Evolutionary conservation across 2,113 vertebrate genomes (phyloP).

Genomic region (zebrafish (Danio rerio)): DNA sequence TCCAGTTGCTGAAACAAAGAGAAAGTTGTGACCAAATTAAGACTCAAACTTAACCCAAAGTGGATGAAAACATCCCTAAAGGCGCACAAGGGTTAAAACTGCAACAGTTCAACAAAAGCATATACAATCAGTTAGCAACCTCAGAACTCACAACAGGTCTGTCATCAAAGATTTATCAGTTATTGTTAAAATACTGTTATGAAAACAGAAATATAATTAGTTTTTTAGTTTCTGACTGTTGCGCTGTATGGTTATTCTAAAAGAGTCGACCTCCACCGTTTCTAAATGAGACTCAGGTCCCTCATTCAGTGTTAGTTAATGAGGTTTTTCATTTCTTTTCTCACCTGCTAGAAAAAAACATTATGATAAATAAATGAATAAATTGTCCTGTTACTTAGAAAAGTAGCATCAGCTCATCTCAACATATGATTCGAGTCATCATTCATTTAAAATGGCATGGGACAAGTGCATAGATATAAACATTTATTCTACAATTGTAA

Average conservation of each 20-base stretch:
- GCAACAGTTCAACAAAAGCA: too few relatives aligned
- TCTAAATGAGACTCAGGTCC: neutral
- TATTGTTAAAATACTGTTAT: too few relatives aligned
- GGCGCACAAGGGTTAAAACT: too few relatives aligned
- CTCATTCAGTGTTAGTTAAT: neutral
- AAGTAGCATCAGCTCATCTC: neutral
- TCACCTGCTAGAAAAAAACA: neutral
- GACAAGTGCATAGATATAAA: neutral
- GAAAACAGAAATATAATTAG: too few relatives aligned
- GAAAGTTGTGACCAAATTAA: too few relatives aligned
- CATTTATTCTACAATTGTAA: neutral
- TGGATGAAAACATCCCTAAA: too few relatives aligned
- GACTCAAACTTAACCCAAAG: too few relatives aligned
- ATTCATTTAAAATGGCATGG: neutral
- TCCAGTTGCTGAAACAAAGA: too few relatives aligned
- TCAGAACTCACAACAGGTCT: too few relatives aligned
- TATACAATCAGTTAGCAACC: too few relatives aligned
- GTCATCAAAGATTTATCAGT: too few relatives aligned
- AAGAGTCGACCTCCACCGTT: neutral
- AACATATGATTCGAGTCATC: neutral
- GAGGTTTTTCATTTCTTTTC: neutral
- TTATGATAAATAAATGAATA: neutral
- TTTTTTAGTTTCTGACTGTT: too few relatives aligned
- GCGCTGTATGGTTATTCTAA: neutral
- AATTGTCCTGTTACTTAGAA: neutral